Percentiles rank a stretch among this genome's conserved stretches.
Conservation (phyloP, 2,888 invertebrate genomes). For the Scelioninae gen. 1 region DNA sequence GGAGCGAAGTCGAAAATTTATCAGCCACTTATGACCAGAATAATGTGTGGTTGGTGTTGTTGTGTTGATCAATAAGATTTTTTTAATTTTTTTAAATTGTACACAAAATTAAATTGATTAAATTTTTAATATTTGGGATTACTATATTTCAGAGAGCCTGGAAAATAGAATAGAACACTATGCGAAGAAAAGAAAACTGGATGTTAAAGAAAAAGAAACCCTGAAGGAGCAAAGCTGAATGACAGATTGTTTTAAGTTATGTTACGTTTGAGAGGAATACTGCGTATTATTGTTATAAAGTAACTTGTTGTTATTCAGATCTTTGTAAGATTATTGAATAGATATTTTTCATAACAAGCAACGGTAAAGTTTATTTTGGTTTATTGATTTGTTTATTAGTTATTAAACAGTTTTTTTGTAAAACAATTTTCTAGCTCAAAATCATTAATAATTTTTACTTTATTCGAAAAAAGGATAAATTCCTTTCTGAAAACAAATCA, state of each 20-base stretch:
- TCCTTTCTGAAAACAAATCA: no score
- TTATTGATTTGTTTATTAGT: no score
- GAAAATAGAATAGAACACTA: conserved; percentile 92
- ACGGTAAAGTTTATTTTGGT: no score
- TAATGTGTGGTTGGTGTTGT: conserved; percentile 90
- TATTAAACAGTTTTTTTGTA: no score
- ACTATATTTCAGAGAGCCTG: conserved; percentile 89
- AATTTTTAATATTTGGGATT: not conserved
- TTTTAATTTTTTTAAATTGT: conserved; percentile 16
- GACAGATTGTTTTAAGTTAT: not conserved
- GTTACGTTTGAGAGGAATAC: not conserved
- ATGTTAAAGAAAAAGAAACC: conserved; percentile 50
- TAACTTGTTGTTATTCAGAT: not conserved
- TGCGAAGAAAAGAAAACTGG: conserved; percentile 88
- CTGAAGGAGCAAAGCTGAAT: conserved; percentile 2
- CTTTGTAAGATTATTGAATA: not conserved
- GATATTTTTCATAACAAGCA: not conserved
- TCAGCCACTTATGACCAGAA: conserved; percentile 90
- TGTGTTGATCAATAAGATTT: conserved; percentile 6
- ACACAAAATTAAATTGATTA: not conserved
- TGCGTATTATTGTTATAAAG: not conserved
- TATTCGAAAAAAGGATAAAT: no score
- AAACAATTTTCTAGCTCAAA: no score
- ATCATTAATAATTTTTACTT: no score
- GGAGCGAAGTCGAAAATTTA: conserved; percentile 89